phyloP scores from a whole-genome alignment of 2,888 invertebrate genomes.

The Catonia carolina region DNA sequence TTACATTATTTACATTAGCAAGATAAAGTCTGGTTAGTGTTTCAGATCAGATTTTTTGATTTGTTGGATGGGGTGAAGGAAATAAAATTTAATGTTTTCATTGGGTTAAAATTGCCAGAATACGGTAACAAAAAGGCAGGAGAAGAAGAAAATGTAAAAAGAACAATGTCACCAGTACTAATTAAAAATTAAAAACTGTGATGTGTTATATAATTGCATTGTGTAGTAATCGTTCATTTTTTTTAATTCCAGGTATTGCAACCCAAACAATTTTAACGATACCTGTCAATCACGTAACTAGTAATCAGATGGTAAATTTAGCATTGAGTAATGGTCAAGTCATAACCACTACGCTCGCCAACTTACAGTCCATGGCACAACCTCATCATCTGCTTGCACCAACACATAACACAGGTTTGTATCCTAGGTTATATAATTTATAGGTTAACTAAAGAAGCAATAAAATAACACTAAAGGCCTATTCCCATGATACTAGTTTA shows the following conservation, averaged over 20 bases:
- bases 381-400: conserved; percentile 57
- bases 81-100: too few relatives aligned
- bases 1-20: too few relatives aligned
- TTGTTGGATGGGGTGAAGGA: too few relatives aligned
- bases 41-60: too few relatives aligned
- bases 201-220: background rate
- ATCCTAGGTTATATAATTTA: conserved; percentile 2
- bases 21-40: too few relatives aligned
- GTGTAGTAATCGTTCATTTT: too few relatives aligned
- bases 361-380: conserved; percentile 68
- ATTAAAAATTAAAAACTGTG: background rate
- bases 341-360: conserved; percentile 74
- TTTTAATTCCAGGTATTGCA: conserved; percentile 78
- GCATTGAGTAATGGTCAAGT: conserved; percentile 81
- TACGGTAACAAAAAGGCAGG: background rate
- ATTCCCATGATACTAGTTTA: too few relatives aligned
- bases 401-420: conserved; percentile 43
- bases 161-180: background rate
- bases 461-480: too few relatives aligned
- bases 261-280: conserved; percentile 94
- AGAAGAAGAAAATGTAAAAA: background rate
- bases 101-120: background rate
- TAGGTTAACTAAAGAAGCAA: background rate
- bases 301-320: conserved; percentile 67
- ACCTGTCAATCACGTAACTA: conserved; percentile 83